Conservation (phyloP, 2,797 vertebrate genomes). For the Orestias chungarensis region DNA sequence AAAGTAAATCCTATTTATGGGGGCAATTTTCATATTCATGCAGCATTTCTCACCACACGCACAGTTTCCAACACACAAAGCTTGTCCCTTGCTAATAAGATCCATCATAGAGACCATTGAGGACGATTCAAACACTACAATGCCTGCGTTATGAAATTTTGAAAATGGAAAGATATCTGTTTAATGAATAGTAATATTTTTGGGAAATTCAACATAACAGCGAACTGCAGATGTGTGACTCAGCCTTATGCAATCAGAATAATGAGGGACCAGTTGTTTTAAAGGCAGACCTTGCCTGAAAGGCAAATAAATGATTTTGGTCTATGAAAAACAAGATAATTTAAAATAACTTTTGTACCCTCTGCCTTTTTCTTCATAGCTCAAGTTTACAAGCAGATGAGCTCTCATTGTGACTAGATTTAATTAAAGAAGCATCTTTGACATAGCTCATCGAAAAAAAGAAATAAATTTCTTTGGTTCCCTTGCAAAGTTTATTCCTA, state of each 20-base stretch:
- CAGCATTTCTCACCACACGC: slow-evolving; percentile 51
- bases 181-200: neutral
- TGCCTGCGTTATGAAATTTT: slow-evolving; percentile 29
- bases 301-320: neutral
- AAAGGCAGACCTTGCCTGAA: neutral
- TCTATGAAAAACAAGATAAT: neutral
- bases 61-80: slow-evolving; percentile 34
- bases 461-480: too few relatives aligned
- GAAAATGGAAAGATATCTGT: neutral
- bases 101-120: slow-evolving; percentile 21
- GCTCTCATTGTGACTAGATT: too few relatives aligned
- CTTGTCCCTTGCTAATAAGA: slow-evolving; percentile 40
- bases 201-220: neutral
- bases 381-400: too few relatives aligned
- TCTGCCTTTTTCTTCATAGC: neutral
- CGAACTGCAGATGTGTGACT: neutral
- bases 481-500: too few relatives aligned
- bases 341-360: neutral
- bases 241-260: neutral
- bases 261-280: neutral
- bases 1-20: slow-evolving; percentile 69
- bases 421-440: too few relatives aligned
- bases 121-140: slow-evolving; percentile 36
- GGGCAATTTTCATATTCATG: slow-evolving; percentile 69
- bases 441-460: too few relatives aligned